phyloP scores from a whole-genome alignment of 2,113 vertebrate species.

The Semnopithecus entellus region DNA sequence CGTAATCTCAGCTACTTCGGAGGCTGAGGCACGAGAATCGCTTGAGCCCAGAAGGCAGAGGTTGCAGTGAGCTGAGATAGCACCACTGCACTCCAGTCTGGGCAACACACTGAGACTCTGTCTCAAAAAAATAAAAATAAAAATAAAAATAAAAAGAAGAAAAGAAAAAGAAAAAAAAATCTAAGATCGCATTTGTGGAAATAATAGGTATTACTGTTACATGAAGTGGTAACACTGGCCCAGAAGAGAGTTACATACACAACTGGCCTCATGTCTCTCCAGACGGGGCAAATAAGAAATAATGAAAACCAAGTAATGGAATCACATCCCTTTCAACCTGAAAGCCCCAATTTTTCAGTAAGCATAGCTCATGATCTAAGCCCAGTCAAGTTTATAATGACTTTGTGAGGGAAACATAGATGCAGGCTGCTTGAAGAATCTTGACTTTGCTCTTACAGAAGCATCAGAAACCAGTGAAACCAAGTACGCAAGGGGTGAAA shows the following conservation, averaged over 20 bases:
- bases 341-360: neutral
- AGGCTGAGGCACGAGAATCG: too few species aligned
- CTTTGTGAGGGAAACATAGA: neutral
- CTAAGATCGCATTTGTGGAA: too few species aligned
- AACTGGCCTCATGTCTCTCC: neutral
- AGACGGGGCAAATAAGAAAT: neutral
- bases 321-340: neutral
- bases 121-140: too few species aligned
- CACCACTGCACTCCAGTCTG: too few species aligned
- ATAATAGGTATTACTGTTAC: rapidly evolving
- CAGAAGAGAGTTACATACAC: neutral
- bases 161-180: too few species aligned
- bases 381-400: neutral
- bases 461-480: neutral
- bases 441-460: neutral
- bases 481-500: neutral
- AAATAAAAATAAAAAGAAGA: too few species aligned
- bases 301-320: neutral
- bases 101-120: too few species aligned
- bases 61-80: too few species aligned
- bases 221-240: neutral
- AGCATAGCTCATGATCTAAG: neutral
- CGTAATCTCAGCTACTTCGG: too few species aligned
- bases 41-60: too few species aligned
- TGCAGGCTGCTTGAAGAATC: neutral